Evolutionary conservation across 2,888 invertebrate species (phyloP), one percentile per base, ranked within the genome.

Genomic region (Synergus laeviventris): DNA sequence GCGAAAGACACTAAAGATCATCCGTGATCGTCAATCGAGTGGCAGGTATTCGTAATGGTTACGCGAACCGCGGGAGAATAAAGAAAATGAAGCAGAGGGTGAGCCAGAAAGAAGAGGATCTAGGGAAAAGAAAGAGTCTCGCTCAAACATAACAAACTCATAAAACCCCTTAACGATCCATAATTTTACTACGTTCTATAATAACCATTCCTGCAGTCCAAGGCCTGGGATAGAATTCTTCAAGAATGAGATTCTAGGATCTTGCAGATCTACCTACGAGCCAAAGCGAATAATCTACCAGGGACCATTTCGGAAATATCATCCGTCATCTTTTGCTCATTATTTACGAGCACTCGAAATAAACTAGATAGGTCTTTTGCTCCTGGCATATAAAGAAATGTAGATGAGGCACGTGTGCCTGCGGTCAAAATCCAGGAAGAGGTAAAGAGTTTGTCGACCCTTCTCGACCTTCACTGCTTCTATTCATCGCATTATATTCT

Each of bases 151-250:
- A 87, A 86, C 86, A 88, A 88, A 89, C 88, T 89, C 88, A 87
- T 88, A 88, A 89, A 89, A 84, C 84, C 83, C 84, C 86, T 88
- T 88, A 89, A 89, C 89, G 88, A 88, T 86, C 87, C 86, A 87
- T 88, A 88, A 89, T 89, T 89, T 89, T 89, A 86, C 87, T 87
- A 86, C 85, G 85, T 86, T 87, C 88, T 86, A 83, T 89, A 88
- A 89, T 89, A 87, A 87, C 87, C 85, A 81, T 82, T 82, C 83
- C 81, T 82, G 81, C 18, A 49, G 70, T 83, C 80, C 75, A 61
- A 24, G 38, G 61, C 12, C 73, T 73, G 66, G 76, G 77, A 74
- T 73, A 74, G 70, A 74, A 78, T 74, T 79, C 76, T 76, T 66
- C 73, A 60, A 70, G 75, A 49, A 66, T 73, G 77, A 73, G 49